Percentiles rank a stretch among this genome's conserved stretches.
These are phyloP conservation scores for Drosophila ustulata DNA, from an alignment of 2,888 invertebrate genomes.

Conservation along the genomic window DNA sequence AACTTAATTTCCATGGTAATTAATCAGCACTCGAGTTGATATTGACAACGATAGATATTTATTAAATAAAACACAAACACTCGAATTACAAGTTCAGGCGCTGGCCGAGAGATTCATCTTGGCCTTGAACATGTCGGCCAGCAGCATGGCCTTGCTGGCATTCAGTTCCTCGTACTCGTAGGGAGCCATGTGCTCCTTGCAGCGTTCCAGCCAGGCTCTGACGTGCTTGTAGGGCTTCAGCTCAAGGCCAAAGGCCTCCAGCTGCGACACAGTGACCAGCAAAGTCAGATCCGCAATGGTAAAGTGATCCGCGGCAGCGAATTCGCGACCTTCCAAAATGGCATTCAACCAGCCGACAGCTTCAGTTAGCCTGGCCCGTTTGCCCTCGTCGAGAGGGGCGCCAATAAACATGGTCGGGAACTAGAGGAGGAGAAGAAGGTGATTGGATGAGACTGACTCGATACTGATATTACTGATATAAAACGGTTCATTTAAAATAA, in stretches of 20 bases:
- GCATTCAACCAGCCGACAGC: constrained; percentile 87
- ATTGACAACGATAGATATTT: constrained; percentile 31
- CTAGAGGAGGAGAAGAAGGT: constrained; percentile 62
- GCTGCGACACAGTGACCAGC: constrained; percentile 83
- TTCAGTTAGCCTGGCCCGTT: constrained; percentile 86
- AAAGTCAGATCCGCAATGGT: constrained; percentile 84
- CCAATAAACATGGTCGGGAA: constrained; percentile 85
- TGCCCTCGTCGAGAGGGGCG: constrained; percentile 85
- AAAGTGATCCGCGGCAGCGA: constrained; percentile 87
- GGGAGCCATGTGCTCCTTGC: constrained; percentile 88
- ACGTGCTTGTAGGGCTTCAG: constrained; percentile 86
- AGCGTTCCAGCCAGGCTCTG: constrained; percentile 88
- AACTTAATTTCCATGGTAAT: background rate
- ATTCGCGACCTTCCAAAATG: constrained; percentile 86
- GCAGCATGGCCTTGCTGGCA: constrained; percentile 86
- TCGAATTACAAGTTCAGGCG: background rate
- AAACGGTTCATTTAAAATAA: too few species aligned
- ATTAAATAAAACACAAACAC: constrained; percentile 47
- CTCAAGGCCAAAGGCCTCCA: constrained; percentile 86
- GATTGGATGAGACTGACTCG: background rate
- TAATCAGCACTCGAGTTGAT: background rate
- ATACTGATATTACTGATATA: too few species aligned
- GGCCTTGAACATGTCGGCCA: constrained; percentile 87
- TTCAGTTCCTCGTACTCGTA: constrained; percentile 90
- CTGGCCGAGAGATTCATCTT: constrained; percentile 70